Percentiles rank a stretch among this genome's conserved stretches.
Conservation (phyloP, 2,888 invertebrate species). For the Spodoptera picta region DNA sequence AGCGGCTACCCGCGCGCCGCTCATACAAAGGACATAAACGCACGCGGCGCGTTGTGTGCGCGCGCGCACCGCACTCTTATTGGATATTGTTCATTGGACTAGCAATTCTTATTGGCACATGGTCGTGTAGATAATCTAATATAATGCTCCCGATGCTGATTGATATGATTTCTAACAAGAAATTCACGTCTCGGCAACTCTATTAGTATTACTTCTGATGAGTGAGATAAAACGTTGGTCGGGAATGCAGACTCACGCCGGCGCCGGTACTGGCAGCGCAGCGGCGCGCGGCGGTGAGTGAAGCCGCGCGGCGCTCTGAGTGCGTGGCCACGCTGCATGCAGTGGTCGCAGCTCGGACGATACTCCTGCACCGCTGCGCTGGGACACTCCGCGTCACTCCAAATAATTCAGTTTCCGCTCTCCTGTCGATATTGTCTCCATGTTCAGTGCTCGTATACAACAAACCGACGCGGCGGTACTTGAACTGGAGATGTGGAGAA, state of each 20-base stretch:
- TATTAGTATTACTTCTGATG: conserved; percentile 40
- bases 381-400: too few relatives aligned
- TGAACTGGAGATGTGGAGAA: too few relatives aligned
- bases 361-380: too few relatives aligned
- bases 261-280: not conserved
- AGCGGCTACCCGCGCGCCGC: conserved; percentile 17
- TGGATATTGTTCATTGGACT: conserved; percentile 3
- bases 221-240: conserved; percentile 55
- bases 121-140: conserved; percentile 41
- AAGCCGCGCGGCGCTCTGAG: too few relatives aligned
- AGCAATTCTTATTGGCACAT: conserved; percentile 29
- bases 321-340: too few relatives aligned
- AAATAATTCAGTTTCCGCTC: too few relatives aligned
- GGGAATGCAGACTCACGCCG: conserved; percentile 51
- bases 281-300: not conserved
- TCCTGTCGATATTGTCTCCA: too few relatives aligned
- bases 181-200: conserved; percentile 38
- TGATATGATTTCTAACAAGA: conserved; percentile 44
- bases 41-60: too few relatives aligned
- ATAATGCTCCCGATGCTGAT: conserved; percentile 25
- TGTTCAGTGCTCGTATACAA: too few relatives aligned
- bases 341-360: too few relatives aligned
- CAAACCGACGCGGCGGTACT: too few relatives aligned
- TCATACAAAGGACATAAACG: too few relatives aligned
- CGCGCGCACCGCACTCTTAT: not conserved